A percentile compares a stretch with the other conserved stretches of the same genome.
Evolutionary conservation across 2,797 vertebrate species (phyloP).

Genomic region (Takifugu rubripes): DNA sequence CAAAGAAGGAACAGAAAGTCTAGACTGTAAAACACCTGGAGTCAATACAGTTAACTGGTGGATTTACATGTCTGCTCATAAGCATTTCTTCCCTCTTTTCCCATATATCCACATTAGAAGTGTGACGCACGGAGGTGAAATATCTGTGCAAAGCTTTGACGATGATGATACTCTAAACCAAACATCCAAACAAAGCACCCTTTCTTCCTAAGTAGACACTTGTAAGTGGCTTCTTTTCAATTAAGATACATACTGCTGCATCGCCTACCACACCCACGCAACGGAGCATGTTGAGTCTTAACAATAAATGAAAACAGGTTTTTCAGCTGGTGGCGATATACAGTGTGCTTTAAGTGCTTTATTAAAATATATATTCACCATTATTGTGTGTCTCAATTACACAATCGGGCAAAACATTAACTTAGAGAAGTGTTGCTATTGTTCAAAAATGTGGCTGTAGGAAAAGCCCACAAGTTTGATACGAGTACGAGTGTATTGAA

Average conservation of each 20-base stretch:
- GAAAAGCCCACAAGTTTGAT: conserved; percentile 4
- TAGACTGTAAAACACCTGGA: conserved; percentile 31
- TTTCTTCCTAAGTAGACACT: conserved; percentile 28
- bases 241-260: conserved; percentile 17
- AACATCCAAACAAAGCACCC: conserved; percentile 8
- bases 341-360: conserved; percentile 13
- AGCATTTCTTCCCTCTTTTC: conserved; percentile 11
- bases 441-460: not conserved
- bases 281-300: conserved; percentile 48
- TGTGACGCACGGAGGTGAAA: conserved; percentile 10
- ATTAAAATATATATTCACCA: conserved; percentile 6
- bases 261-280: conserved; percentile 38
- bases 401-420: not conserved
- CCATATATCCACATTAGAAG: not conserved
- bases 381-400: not conserved
- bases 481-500: conserved; percentile 15
- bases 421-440: not conserved
- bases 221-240: conserved; percentile 16
- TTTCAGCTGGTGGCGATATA: conserved; percentile 19
- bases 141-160: not conserved
- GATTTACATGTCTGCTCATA: conserved; percentile 17
- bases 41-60: conserved; percentile 28
- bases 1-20: conserved; percentile 31
- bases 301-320: conserved; percentile 41
- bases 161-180: conserved; percentile 1